phyloP scores from a whole-genome alignment of 2,113 vertebrate genomes.

The Catharus bicknelli region DNA sequence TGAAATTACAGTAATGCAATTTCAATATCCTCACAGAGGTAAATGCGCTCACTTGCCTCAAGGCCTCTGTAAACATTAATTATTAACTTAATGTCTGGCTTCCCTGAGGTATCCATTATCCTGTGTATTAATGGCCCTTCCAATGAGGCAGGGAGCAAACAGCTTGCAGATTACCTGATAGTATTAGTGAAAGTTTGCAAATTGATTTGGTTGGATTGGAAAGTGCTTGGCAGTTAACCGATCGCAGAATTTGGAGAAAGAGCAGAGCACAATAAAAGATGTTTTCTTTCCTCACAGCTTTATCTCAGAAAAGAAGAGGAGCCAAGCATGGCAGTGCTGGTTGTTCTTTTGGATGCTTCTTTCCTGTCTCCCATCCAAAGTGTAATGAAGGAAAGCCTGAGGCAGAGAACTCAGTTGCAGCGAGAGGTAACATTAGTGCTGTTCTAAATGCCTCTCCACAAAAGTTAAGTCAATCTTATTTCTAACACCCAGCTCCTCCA shows the following conservation, averaged over 20 bases:
- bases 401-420: background rate
- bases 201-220: slow-evolving; percentile 72
- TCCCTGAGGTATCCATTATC: slow-evolving; percentile 64
- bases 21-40: slow-evolving; percentile 51
- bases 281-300: slow-evolving; percentile 5
- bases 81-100: slow-evolving; percentile 68
- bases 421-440: background rate
- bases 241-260: background rate
- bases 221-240: slow-evolving; percentile 33
- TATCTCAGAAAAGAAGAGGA: slow-evolving; percentile 25
- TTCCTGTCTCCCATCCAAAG: slow-evolving; percentile 4
- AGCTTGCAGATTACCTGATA: slow-evolving; percentile 71
- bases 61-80: slow-evolving; percentile 73
- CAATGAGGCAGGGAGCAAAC: slow-evolving; percentile 62
- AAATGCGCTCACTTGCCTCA: slow-evolving; percentile 63
- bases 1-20: slow-evolving; percentile 23
- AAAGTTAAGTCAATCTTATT: background rate
- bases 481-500: background rate
- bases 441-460: background rate
- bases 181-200: slow-evolving; percentile 69
- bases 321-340: background rate
- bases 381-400: slow-evolving; percentile 38
- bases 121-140: slow-evolving; percentile 57
- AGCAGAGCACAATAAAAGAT: background rate
- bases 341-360: slow-evolving; percentile 15